Evolutionary conservation across 1,140 invertebrate species (phyloP), one percentile per base, ranked within the genome.

Genomic region (Drosophila pectinifera): DNA sequence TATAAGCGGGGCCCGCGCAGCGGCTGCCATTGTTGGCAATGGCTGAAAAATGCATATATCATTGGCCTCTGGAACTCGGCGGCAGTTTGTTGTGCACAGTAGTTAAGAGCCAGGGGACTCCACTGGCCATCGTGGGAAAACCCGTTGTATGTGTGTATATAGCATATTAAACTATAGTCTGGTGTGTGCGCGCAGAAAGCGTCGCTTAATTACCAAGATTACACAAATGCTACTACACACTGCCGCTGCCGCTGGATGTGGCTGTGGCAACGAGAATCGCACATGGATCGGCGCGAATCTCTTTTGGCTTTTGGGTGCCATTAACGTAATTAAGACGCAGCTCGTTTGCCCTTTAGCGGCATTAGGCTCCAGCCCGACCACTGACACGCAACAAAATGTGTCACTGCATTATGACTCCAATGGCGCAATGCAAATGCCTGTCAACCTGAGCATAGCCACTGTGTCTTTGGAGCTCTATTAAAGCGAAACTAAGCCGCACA

Each of bases 1-100:
- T 88, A 88, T 89, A 89, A 88, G 84, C 83, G 55, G 36, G 20
- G 76, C 54, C 80, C 63, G 70, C 75, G 62, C 80, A 67, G 48
- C 70, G 68, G 61, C 67, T 46, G 51, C 64, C 68, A 57, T 57
- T 70, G 41, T 43, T 59, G 57, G 68, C 48, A 46, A 56, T 43
- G 69, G 39, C 31, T 80, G 76, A 88, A 88, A 88, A 88, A 88
- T 88, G 84, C 83, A 88, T 88, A 88, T 88, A 88, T 88, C 83
- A 89, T 89, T 88, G 83, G 84, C 83, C 76, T 77, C 56, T 88
- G 79, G 76, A 83, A 83, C 83, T 88, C 79, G 83, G 45, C 63
- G 67, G 83, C 83, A 67, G 83, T 86, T 88, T 82, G 83, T 86
- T 86, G 67, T 79, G 70, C 72, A 85, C 83, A 83, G 83, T 88